Evolutionary conservation across 2,113 vertebrate genomes (phyloP), one percentile per base, ranked within the genome.

Genomic region (Antechinus stuartii): DNA sequence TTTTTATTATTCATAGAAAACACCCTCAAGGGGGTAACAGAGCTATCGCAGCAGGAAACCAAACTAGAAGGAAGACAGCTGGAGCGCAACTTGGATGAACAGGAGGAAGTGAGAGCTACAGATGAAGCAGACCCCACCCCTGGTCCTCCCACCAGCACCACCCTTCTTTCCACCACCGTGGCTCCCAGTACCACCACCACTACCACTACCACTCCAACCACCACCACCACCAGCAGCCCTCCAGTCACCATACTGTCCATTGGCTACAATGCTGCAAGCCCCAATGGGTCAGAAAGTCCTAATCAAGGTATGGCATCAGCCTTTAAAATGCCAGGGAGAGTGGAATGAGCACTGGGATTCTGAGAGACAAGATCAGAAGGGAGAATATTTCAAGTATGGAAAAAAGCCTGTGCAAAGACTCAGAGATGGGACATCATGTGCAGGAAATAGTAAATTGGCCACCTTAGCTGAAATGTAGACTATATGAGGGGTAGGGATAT

Each of bases 1-100:
- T 54, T 54, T n/a, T 8, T 23, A 84, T 42, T 96, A 89, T 97
- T n/a, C 26, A 0, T 97, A 99, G 99, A 99, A 76, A 98, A 97
- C 27, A 23, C 98, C 0, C 97, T 90, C 25, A 99, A 98, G 97
- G 97, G 97, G 0, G 98, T 94, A 2, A 95, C 97, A 1, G 96
- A 90, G 52, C 97, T 96, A 12, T 99, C 99, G 57, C 96, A 97
- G 95, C 98, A 97, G 76, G 98, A 99, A 3, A 97, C 97, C 68
- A 98, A 97, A 96, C 96, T 95, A 3, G 98, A 98, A 91, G 98
- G 98, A 27, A 98, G 94, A 91, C 52, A 49, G 0, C 92, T 90
- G 0, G 50, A 47, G 0, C n/a, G n/a, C 4, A 90, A 94, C 90
- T 97, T 97, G 0, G 97, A 98, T 0, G 98, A 99, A 89, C 98